Conservation (phyloP, 2,113 vertebrate species). For the Eidolon helvum region DNA sequence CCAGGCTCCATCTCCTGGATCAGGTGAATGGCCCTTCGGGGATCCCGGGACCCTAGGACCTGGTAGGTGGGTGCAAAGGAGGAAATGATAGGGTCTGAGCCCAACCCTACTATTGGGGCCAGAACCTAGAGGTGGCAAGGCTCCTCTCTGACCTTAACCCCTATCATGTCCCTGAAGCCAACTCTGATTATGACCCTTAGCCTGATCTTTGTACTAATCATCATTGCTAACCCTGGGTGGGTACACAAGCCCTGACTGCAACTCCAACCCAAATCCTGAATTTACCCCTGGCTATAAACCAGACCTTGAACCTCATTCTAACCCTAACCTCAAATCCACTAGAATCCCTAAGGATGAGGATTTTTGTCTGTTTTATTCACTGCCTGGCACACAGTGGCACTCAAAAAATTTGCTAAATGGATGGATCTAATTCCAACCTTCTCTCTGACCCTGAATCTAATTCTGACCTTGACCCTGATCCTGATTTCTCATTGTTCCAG, state of each 20-base stretch:
- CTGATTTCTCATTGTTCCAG: slow-evolving; percentile 3
- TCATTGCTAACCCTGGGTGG: slow-evolving; percentile 1
- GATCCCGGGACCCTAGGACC: background rate
- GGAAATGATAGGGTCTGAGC: background rate
- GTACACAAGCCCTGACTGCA: background rate
- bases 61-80: slow-evolving; percentile 24
- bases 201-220: slow-evolving; percentile 2
- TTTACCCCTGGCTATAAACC: slow-evolving; percentile 17
- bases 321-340: background rate
- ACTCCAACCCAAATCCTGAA: slow-evolving; percentile 18
- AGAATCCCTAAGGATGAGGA: background rate
- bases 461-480: slow-evolving; percentile 8
- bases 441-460: slow-evolving; percentile 4
- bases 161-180: background rate
- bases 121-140: slow-evolving; percentile 49
- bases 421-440: slow-evolving; percentile 12
- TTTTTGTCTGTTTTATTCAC: slow-evolving; percentile 48
- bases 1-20: slow-evolving; percentile 92
- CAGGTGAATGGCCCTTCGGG: slow-evolving; percentile 80
- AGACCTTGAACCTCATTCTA: slow-evolving; percentile 33
- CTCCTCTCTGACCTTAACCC: slow-evolving; percentile 19
- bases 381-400: background rate
- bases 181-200: slow-evolving; percentile 6
- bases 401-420: slow-evolving; percentile 45
- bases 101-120: background rate